Evolutionary conservation across 2,797 vertebrate genomes (phyloP), one percentile per base, ranked within the genome.

Genomic region (Lacerta agilis): DNA sequence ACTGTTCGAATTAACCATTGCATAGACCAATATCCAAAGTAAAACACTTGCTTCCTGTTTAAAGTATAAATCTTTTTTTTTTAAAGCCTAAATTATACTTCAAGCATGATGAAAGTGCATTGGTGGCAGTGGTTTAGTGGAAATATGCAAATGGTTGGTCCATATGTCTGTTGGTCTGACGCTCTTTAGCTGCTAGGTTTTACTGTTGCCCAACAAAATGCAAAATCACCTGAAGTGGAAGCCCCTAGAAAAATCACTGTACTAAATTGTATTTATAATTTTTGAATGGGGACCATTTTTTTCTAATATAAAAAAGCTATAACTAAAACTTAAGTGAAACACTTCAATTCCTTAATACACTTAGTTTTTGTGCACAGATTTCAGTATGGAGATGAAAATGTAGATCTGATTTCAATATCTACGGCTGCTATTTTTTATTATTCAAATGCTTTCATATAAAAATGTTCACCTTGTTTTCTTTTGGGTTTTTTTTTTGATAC

Each of bases 61-160:
- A 55, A 94, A 95, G 87, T 91, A 90, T 92, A 89, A 90, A 93
- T 89, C 93, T 95, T 91, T 90, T 95, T 96, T 94, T 94, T 92
- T 77, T 33, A 33, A 2, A 85, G 80, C 90, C 86, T 45, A 79
- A 88, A 85, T 15, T 92, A 92, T 93, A 87, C 66, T 80, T 69
- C 85, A 88, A 90, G 93, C 83, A 69, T 91, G 90, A 79, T 18
- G 90, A 45, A 82, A 85, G 84, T 88, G 55, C 66, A 64, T 79
- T 88, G 43, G 11, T 91, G 1, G 8, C 73, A 41, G 17, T 55
- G 38, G 69, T 73, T 45, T 72, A 27, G 25, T 45, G 41, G 36
- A 64, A 88, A 1, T 83, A 82, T 72, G 1, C 79, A 91, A 77
- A 75, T 89, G 23, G 83, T 87, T 90, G 83, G 90, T 75, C 71